Percentiles rank a stretch among this genome's conserved stretches.
These are phyloP conservation scores for Nipponacmea schrenckii DNA, from an alignment of 2,888 invertebrate species.

Conservation along the genomic window DNA sequence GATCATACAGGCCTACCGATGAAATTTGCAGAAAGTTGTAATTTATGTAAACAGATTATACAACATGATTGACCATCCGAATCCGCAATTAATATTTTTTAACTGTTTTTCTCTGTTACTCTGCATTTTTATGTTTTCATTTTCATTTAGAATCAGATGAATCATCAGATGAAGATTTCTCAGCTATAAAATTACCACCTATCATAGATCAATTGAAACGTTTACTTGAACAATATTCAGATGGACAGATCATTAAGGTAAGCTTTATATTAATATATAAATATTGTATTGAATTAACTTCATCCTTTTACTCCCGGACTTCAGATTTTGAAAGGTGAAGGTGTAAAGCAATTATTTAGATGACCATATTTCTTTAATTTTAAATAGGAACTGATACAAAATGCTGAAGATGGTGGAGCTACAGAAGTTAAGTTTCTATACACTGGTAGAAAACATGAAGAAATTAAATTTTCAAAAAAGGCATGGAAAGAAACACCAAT, in stretches of 20 bases:
- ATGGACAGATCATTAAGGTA: conserved; percentile 63
- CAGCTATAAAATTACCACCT: conserved; percentile 45
- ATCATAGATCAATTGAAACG: conserved; percentile 52
- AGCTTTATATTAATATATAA: neutral
- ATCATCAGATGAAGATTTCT: conserved; percentile 15
- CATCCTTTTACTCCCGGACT: too few species aligned
- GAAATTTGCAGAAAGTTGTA: too few species aligned
- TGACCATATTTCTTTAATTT: neutral
- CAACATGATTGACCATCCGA: too few species aligned
- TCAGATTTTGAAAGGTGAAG: too few species aligned
- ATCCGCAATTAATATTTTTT: too few species aligned
- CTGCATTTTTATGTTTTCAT: too few species aligned
- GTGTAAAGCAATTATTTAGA: neutral
- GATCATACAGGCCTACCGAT: too few species aligned
- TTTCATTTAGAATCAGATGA: neutral
- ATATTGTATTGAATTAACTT: too few species aligned
- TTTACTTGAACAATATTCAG: conserved; percentile 60
- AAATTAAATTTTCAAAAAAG: neutral
- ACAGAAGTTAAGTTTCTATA: conserved; percentile 49
- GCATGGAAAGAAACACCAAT: neutral
- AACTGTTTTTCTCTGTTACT: too few species aligned
- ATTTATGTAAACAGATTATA: too few species aligned
- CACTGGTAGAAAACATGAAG: conserved; percentile 32
- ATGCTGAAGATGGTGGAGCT: conserved; percentile 64
- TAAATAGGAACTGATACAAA: conserved; percentile 59